Evolutionary conservation across 2,113 vertebrate species (phyloP).

Genomic region (Helogale parvula): DNA sequence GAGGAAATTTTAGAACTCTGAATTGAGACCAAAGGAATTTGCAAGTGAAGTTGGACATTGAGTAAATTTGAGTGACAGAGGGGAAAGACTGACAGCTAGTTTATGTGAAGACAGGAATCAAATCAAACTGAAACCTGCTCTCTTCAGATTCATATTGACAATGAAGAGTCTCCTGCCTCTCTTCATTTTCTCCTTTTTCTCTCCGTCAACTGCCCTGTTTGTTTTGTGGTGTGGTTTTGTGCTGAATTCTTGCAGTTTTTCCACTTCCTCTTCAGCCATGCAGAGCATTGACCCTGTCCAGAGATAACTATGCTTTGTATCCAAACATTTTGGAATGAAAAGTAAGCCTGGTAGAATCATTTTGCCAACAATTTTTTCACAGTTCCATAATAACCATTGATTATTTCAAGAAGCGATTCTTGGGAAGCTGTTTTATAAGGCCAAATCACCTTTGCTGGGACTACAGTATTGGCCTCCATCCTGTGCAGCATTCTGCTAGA

Average conservation of each 20-base stretch:
- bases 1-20: conserved; percentile 2
- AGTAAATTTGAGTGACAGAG: neutral
- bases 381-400: neutral
- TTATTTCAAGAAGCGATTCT: conserved; percentile 28
- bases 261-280: neutral
- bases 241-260: neutral
- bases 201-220: neutral
- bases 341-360: conserved; percentile 9
- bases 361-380: neutral
- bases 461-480: neutral
- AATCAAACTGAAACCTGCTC: neutral
- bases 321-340: neutral
- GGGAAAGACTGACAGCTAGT: neutral
- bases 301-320: neutral
- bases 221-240: neutral
- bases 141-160: neutral
- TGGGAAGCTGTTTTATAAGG: conserved; percentile 35
- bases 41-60: neutral
- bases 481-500: neutral
- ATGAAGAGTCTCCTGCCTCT: neutral
- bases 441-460: neutral
- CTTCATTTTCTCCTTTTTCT: neutral
- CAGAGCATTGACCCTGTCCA: neutral
- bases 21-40: conserved; percentile 38
- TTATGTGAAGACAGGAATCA: neutral